Evolutionary conservation across 2,113 vertebrate species (phyloP), one percentile per base, ranked within the genome.

Genomic region (Saiga tatarica): DNA sequence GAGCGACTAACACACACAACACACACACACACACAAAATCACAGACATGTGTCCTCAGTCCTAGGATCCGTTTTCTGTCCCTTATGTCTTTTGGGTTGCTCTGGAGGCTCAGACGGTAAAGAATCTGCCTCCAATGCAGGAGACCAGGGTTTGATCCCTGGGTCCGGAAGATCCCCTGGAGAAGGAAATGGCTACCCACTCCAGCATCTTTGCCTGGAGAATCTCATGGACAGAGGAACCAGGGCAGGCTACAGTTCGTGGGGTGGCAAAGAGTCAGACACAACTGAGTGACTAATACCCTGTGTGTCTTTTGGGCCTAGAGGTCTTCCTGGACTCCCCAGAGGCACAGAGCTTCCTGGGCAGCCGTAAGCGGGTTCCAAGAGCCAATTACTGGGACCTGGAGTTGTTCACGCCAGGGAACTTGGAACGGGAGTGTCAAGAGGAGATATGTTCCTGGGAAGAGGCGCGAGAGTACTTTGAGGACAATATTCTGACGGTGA

Each of bases 401-500:
- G 99, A 99, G 97, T 98, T 99, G 89, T 0, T 99, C 74, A 97
- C 96, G 0, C 98, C 97, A 0, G 99, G 96, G 55, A 99, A 99
- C 94, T 98, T 99, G 98, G 99, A 99, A 96, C 98, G 99, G 7
- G 99, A 99, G 91, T 99, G 99, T 84, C 1, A 0, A 0, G 99
- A 99, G 97, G 99, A 99, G 96, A 45, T 26, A 14, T 99, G 99
- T 89, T 97, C 87, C 33, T 99, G 99, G 76, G 99, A 99, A 92
- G 99, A 99, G 97, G 99, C 99, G 0, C 98, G 99, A n/a, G 99
- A 99, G 94, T 97, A 98, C 62, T 99, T 99, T 82, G 99, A 99
- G 97, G 87, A 99, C 13, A 86, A 99, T 16, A 97, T 98, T 36
- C 71, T 96, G 98, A 99, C 99, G 23, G 99, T 99, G 89, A 96